Percentiles rank a stretch among this genome's conserved stretches.
phyloP scores from a whole-genome alignment of 2,797 vertebrate genomes.

The Pangasius djambal region DNA sequence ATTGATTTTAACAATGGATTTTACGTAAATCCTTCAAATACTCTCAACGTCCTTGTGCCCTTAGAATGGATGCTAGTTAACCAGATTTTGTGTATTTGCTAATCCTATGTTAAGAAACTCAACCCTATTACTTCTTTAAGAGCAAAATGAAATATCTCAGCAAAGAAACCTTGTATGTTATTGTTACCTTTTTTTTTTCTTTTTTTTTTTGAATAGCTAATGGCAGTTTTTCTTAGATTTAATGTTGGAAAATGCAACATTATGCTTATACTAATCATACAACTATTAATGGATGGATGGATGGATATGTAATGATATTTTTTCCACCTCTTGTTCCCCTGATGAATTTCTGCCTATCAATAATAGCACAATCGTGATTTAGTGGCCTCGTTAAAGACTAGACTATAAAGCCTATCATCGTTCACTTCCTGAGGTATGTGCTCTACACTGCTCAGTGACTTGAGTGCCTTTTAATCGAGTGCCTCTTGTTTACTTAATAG shows the following conservation, averaged over 20 bases:
- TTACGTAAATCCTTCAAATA: too few species aligned
- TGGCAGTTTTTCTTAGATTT: not conserved
- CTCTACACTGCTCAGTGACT: not conserved
- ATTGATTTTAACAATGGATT: not conserved
- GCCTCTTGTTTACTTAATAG: slow-evolving; percentile 4
- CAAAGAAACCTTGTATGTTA: not conserved
- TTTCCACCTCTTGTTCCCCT: too few species aligned
- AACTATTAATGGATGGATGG: not conserved
- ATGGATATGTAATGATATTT: not conserved
- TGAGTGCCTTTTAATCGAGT: slow-evolving; percentile 12
- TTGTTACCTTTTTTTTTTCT: not conserved
- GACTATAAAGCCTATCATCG: not conserved
- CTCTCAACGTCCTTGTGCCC: too few species aligned
- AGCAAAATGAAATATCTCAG: not conserved
- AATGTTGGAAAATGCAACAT: not conserved
- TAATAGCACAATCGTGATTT: not conserved
- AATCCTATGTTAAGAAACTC: not conserved
- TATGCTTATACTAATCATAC: not conserved
- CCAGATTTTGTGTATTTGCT: not conserved
- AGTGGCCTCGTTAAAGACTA: not conserved
- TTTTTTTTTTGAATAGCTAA: not conserved
- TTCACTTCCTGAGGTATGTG: not conserved
- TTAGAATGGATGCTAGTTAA: not conserved
- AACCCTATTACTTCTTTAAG: not conserved
- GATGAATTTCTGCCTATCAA: not conserved